Base-by-base conservation (phyloP, 2,113 vertebrate genomes). In the Eretmochelys imbricata region DNA sequence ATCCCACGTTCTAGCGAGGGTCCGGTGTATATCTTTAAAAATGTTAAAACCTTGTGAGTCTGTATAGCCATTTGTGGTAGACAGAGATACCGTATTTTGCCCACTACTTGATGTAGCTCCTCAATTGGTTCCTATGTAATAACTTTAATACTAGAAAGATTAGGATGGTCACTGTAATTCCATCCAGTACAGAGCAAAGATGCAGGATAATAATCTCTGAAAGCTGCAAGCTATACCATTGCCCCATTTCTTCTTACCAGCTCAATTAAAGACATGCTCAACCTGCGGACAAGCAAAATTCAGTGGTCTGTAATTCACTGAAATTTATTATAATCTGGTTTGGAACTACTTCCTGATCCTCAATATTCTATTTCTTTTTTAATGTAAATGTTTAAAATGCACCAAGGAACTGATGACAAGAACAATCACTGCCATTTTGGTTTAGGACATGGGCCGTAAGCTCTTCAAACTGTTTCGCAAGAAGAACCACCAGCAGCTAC, bases 271-370 rank as follows among this genome's bases (percentile, higher is more conserved):
- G 88, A 87, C 72, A 85, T 59, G 65, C 89, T 88, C 85, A 92
- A 93, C 90, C 94, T 94, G 85, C 89, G 94, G 75, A 84, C 95
- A 93, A 93, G 82, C 89, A 97, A 97, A 97, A 97, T 95, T 93
- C 92, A 95, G 89, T 4, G 96, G 96, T 85, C 90, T 83, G 83
- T 1, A 96, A 79, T 93, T 95, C 96, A 95, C 88, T 92, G 96
- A 96, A 95, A 97, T 80, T 83, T 35, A 0, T 91, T 91, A 80
- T 42, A 94, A 75, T 85, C 96, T 42, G 85, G 83, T 57, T 82
- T 49, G 94, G 94, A 95, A 82, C 89, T 93, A 89, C 90, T 84
- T 35, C 87, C 16, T 85, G 81, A 92, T 96, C 87, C 83, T 97
- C 95, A 97, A 81, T 42, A 53, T 84, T 46, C 85, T 0, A 10